A percentile compares a stretch with the other conserved stretches of the same genome.
These are phyloP conservation scores for Saturnia pavonia DNA, from an alignment of 2,888 invertebrate genomes.

Conservation along the genomic window DNA sequence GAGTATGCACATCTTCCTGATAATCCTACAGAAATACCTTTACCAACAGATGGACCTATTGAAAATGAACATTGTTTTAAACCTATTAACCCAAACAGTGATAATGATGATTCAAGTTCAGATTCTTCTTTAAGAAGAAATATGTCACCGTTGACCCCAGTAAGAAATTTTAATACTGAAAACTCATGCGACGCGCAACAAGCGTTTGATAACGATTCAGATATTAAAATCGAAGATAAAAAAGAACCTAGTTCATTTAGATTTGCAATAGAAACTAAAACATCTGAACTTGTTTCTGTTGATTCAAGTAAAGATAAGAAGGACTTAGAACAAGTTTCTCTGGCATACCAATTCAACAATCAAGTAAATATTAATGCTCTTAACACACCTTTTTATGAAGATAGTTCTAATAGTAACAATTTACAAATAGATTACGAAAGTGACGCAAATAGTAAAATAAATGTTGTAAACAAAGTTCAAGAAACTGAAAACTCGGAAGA, in stretches of 20 bases:
- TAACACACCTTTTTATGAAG: conserved; percentile 68
- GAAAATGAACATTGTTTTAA: conserved; percentile 61
- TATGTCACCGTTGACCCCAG: conserved; percentile 75
- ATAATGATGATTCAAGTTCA: conserved; percentile 69
- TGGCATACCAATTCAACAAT: conserved; percentile 66
- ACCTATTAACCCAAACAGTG: conserved; percentile 54
- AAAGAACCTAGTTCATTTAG: conserved; percentile 67
- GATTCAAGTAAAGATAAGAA: conserved; percentile 53
- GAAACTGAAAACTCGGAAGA: conserved; percentile 64
- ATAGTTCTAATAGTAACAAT: conserved; percentile 73
- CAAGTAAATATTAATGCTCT: conserved; percentile 69
- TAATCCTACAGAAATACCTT: conserved; percentile 48
- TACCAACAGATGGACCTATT: conserved; percentile 54
- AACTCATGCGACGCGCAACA: conserved; percentile 77
- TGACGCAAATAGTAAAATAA: conserved; percentile 73
- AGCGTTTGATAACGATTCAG: conserved; percentile 66
- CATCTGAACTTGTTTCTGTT: conserved; percentile 54
- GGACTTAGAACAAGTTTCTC: conserved; percentile 50
- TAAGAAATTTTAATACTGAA: conserved; percentile 73
- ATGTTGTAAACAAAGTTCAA: conserved; percentile 55
- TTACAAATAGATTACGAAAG: conserved; percentile 76
- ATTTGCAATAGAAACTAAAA: conserved; percentile 68
- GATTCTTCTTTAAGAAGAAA: conserved; percentile 70
- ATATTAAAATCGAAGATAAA: conserved; percentile 52
- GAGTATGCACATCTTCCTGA: conserved; percentile 47